These are phyloP conservation scores for Leptopilina myrica DNA, from an alignment of 2,888 invertebrate genomes.

Conservation along the genomic window DNA sequence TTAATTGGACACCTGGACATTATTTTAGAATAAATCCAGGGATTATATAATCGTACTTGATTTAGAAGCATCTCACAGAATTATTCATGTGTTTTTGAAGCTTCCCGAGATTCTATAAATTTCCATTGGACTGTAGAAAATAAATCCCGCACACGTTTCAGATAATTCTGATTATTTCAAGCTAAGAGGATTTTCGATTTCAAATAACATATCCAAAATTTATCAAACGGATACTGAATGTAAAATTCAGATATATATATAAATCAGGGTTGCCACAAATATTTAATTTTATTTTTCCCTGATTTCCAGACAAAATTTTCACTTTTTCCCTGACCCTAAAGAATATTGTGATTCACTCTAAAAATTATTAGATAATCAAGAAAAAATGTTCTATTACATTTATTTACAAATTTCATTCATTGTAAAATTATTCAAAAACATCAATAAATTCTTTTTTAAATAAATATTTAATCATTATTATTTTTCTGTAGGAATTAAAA, in stretches of 20 bases:
- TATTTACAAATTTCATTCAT: too few relatives aligned
- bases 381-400: too few relatives aligned
- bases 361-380: too few relatives aligned
- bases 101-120: conserved; percentile 3
- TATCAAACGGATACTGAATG: not conserved
- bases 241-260: not conserved
- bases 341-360: too few relatives aligned
- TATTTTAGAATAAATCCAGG: conserved; percentile 10
- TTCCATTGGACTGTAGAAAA: conserved; percentile 1
- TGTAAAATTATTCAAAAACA: too few relatives aligned
- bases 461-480: too few relatives aligned
- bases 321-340: too few relatives aligned
- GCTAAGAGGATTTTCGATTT: conserved; percentile 22
- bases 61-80: conserved; percentile 9
- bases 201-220: not conserved
- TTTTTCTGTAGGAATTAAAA: too few relatives aligned
- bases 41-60: not conserved
- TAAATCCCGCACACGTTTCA: conserved; percentile 19
- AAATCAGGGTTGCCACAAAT: too few relatives aligned
- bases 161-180: conserved; percentile 30
- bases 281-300: too few relatives aligned
- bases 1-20: conserved; percentile 12
- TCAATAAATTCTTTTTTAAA: too few relatives aligned
- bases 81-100: conserved; percentile 25
- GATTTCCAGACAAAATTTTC: too few relatives aligned